Evolutionary conservation across 2,797 vertebrate species (phyloP), one percentile per base, ranked within the genome.

Genomic region (Neosalanx taihuensis): DNA sequence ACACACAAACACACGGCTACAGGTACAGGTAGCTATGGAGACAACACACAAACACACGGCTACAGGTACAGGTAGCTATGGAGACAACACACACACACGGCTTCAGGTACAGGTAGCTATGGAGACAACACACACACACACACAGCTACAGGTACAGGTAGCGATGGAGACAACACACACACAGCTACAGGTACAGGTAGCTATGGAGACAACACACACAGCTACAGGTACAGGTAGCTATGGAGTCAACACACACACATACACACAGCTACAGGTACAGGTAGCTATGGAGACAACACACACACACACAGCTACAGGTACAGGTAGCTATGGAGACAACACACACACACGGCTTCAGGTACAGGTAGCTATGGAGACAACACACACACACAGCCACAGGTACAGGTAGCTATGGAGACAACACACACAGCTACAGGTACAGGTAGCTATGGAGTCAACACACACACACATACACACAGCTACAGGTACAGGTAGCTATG

Each of bases 281-380:
- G 33, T 35, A 35, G 33, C 2, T 35, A 35, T 26, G 33, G 33
- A 35, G 10, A 46, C 41, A 46, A 10, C 6, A 60, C 20, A 23
- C 23, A 35, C 33, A 35, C 6, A 35, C 33, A 35, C 33, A 4
- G 33, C 33, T 35, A 1, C 3, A 35, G 33, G 33, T 6, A 35
- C 33, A 35, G 33, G 33, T 35, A 35, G 33, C 33, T 35, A 35
- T 26, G 33, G 33, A 35, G 10, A 46, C 41, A 46, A 26, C 23
- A 82, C 17, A 90, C 73, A 4, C 97, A 89, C 79, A 98, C 95
- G 0, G 91, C 94, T 13, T 93, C 84, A 63, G 97, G 96, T 51
- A 99, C 84, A 63, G 97, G 96, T 51, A 99, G 92, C 97, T 99
- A 88, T 2, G 65, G 64, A 18, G 10, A 63, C 3, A 68, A 35